These are phyloP conservation scores for Lasioglossum oenotherae DNA, from an alignment of 2,888 invertebrate genomes.

Conservation along the genomic window DNA sequence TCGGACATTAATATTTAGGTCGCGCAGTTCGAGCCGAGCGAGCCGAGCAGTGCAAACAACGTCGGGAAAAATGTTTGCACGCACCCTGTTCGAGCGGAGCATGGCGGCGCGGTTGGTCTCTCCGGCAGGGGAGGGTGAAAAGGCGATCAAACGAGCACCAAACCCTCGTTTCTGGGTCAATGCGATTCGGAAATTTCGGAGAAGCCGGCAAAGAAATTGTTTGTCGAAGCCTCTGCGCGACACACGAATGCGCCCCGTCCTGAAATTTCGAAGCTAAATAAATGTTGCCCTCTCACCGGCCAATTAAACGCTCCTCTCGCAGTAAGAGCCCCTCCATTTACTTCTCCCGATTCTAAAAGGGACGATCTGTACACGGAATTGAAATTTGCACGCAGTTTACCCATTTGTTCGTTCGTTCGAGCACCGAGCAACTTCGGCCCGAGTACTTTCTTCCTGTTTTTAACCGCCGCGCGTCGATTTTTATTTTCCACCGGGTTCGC, in stretches of 20 bases:
- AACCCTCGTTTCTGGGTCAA: not conserved
- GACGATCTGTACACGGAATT: not conserved
- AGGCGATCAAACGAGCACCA: not conserved
- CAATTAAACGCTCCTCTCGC: not conserved
- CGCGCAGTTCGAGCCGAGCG: not conserved
- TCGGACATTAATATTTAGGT: constrained; percentile 48
- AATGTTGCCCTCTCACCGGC: not conserved
- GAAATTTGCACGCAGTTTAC: not conserved
- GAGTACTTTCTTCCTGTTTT: not conserved
- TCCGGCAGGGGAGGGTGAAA: not conserved
- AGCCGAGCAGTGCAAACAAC: not conserved
- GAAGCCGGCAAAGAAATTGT: not conserved
- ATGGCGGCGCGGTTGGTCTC: not conserved
- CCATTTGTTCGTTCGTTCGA: not conserved
- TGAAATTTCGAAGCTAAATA: not conserved
- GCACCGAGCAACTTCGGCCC: not conserved
- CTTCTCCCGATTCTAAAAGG: not conserved
- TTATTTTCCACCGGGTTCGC: not conserved
- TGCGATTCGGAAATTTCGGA: not conserved
- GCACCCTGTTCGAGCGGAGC: not conserved
- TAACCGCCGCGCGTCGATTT: not conserved
- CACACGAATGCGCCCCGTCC: not conserved
- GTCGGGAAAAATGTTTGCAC: constrained; percentile 10
- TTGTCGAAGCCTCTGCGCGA: not conserved
- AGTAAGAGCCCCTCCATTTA: no score